Evolutionary conservation across 2,113 vertebrate species (phyloP).

Genomic region (Catharus minimus): DNA sequence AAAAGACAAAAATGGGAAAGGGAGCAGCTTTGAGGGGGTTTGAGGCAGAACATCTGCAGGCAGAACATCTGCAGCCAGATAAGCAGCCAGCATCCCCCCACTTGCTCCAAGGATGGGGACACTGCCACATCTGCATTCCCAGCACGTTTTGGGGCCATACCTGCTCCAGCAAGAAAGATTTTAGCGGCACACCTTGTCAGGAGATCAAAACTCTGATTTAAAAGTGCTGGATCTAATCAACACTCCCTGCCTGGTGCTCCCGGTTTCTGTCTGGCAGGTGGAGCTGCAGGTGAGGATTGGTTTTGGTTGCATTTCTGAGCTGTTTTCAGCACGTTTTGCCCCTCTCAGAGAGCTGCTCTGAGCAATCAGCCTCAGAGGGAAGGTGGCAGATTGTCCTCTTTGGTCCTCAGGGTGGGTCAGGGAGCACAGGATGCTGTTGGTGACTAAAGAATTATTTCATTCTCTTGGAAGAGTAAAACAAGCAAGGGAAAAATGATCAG

Average conservation of each 20-base stretch:
- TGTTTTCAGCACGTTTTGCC: not conserved
- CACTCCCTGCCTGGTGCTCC: not conserved
- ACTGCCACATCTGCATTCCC: not conserved
- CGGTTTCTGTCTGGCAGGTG: not conserved
- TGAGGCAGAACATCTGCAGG: not conserved
- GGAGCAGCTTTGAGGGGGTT: not conserved
- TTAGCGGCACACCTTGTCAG: not conserved
- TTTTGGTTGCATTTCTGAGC: not conserved
- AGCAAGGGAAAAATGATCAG: fast-evolving
- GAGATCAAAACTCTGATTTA: not conserved
- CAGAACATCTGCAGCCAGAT: not conserved
- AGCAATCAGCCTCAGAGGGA: not conserved
- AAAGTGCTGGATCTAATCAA: not conserved
- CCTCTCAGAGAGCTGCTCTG: not conserved
- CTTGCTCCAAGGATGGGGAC: not conserved
- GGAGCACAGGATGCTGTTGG: not conserved
- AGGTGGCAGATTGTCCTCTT: not conserved
- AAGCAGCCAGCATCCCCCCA: fast-evolving
- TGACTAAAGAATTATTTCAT: not conserved
- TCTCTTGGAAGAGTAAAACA: not conserved
- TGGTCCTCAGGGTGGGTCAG: not conserved
- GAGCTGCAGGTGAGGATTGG: not conserved
- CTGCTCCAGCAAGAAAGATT: not conserved
- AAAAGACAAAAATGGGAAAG: not conserved
- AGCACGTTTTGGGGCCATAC: fast-evolving